Conservation (phyloP, 2,113 vertebrate genomes). For the Ciconia maguari region DNA sequence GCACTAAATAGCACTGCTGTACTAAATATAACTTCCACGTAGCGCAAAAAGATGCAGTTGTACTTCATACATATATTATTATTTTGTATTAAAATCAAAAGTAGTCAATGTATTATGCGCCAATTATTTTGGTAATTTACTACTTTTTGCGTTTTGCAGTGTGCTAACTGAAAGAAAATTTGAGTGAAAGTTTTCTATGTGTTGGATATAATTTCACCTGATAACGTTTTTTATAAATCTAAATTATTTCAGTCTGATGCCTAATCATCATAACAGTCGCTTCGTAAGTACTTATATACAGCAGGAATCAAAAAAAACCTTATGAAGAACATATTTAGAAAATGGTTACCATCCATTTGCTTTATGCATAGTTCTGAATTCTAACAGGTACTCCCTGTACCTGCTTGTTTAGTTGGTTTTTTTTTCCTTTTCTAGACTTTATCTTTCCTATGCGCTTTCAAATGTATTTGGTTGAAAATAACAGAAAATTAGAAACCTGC, state of each 20-base stretch:
- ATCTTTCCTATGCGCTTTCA: not conserved
- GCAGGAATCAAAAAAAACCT: not conserved
- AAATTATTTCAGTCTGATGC: not conserved
- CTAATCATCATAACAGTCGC: not conserved
- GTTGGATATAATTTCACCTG: not conserved
- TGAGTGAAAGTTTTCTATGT: not conserved
- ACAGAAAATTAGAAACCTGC: not conserved
- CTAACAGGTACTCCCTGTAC: not conserved
- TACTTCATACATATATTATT: not conserved
- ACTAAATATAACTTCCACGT: not conserved
- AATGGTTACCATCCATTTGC: not conserved
- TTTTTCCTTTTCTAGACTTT: not conserved
- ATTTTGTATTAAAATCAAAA: not conserved
- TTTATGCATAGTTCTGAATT: not conserved
- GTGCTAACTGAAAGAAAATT: not conserved
- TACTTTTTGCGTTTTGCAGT: not conserved
- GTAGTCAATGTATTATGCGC: not conserved
- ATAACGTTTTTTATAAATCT: not conserved
- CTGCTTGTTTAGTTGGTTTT: not conserved
- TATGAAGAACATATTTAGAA: not conserved
- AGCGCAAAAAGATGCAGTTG: not conserved
- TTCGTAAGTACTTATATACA: not conserved
- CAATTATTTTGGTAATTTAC: not conserved
- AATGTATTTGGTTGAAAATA: not conserved
- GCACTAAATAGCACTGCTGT: not conserved